phyloP scores from a whole-genome alignment of 2,888 invertebrate genomes.

The Tetrapedia diversipes region DNA sequence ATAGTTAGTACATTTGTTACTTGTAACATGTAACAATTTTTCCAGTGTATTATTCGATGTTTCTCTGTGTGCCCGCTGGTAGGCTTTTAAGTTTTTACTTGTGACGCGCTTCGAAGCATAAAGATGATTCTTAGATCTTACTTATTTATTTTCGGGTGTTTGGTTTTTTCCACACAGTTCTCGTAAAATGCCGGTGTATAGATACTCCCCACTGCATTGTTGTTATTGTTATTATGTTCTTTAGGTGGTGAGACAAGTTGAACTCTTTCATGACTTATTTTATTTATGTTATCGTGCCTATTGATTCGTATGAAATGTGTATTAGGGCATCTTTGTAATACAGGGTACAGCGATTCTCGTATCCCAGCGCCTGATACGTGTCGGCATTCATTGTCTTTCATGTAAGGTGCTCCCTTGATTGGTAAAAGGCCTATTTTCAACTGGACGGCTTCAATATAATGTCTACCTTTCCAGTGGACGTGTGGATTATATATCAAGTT shows the following conservation, averaged over 20 bases:
- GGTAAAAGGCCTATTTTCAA: too few relatives aligned
- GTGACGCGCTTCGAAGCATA: too few relatives aligned
- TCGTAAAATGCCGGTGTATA: not conserved
- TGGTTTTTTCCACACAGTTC: not conserved
- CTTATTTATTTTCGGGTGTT: too few relatives aligned
- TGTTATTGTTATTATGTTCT: not conserved
- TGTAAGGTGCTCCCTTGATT: too few relatives aligned
- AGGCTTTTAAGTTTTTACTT: too few relatives aligned
- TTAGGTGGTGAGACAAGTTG: not conserved
- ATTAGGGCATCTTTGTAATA: not conserved
- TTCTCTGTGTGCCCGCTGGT: too few relatives aligned
- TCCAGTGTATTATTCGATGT: too few relatives aligned
- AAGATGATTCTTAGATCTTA: too few relatives aligned
- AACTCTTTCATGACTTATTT: not conserved
- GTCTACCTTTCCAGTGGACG: not conserved
- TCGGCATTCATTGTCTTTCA: not conserved
- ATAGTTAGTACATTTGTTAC: too few relatives aligned
- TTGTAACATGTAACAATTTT: too few relatives aligned
- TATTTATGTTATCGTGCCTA: too few relatives aligned
- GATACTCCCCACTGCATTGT: not conserved
- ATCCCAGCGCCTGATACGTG: not conserved
- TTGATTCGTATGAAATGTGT: not conserved
- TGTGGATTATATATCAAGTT: not conserved
- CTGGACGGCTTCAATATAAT: not conserved
- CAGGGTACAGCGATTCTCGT: not conserved